Conservation (phyloP, 2,888 invertebrate genomes). For the Meganola albula region DNA sequence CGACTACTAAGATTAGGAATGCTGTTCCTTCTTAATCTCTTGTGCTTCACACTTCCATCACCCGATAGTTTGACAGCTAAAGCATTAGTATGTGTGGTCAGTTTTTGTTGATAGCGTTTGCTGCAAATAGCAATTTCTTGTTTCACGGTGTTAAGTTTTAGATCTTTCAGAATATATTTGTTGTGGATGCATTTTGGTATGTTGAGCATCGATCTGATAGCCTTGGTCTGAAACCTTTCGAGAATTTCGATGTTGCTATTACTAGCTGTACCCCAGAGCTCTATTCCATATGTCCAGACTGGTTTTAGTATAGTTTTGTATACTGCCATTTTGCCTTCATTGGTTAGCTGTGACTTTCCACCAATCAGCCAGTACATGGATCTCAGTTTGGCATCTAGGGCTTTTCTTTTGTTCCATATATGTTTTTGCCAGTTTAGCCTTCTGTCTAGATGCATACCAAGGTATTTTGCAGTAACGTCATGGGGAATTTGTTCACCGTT, state of each 20-base stretch:
- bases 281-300: slow-evolving; percentile 1
- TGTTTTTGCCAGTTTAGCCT: no score
- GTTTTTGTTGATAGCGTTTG: not conserved
- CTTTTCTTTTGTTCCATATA: no score
- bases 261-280: not conserved
- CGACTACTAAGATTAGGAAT: no score
- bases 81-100: no score
- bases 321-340: not conserved
- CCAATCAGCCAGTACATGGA: not conserved
- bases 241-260: slow-evolving; percentile 1
- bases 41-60: no score
- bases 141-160: not conserved
- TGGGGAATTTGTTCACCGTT: no score
- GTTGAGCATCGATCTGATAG: slow-evolving; percentile 1
- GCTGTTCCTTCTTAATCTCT: no score
- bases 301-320: slow-evolving; percentile 2
- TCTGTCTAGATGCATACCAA: no score
- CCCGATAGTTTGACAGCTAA: no score
- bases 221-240: slow-evolving; percentile 2
- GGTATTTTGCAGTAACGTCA: no score
- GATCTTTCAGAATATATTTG: not conserved
- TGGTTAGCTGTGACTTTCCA: not conserved
- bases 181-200: slow-evolving; percentile 1
- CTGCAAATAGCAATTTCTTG: not conserved
- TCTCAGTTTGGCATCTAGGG: no score